Evolutionary conservation across 2,797 vertebrate species (phyloP).

Genomic region (Eleutherodactylus coqui): DNA sequence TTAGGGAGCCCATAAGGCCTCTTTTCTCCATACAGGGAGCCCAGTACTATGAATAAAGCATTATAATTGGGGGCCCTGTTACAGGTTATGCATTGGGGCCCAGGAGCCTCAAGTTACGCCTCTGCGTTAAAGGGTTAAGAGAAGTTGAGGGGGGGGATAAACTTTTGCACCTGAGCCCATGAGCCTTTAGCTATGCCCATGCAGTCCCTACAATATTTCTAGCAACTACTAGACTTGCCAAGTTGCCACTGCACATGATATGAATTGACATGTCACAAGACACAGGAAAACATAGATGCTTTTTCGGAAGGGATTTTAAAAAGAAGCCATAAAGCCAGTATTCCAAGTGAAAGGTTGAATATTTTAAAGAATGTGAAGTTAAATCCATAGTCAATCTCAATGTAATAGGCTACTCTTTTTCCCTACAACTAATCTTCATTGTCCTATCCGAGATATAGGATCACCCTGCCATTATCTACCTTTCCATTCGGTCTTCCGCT

Average conservation of each 20-base stretch:
- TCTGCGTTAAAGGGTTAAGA: no score
- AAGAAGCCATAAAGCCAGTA: neutral
- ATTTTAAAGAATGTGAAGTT: neutral
- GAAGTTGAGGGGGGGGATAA: no score
- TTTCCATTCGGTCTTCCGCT: conserved; percentile 19
- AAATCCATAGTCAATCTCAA: neutral
- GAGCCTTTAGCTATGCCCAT: no score
- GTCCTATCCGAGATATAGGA: neutral
- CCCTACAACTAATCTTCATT: neutral
- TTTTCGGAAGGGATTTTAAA: neutral
- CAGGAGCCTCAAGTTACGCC: no score
- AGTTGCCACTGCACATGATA: neutral
- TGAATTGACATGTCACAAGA: neutral
- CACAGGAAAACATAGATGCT: neutral
- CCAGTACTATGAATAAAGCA: no score
- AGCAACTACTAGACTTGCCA: neutral
- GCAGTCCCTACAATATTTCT: neutral
- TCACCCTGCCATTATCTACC: neutral
- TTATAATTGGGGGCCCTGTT: no score
- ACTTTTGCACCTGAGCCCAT: no score
- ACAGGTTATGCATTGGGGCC: no score
- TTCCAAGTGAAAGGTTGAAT: neutral
- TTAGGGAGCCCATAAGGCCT: no score
- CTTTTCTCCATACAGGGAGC: no score
- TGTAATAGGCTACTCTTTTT: neutral